Conservation (phyloP, 2,888 invertebrate species). For the Schrankia costaestrigalis region DNA sequence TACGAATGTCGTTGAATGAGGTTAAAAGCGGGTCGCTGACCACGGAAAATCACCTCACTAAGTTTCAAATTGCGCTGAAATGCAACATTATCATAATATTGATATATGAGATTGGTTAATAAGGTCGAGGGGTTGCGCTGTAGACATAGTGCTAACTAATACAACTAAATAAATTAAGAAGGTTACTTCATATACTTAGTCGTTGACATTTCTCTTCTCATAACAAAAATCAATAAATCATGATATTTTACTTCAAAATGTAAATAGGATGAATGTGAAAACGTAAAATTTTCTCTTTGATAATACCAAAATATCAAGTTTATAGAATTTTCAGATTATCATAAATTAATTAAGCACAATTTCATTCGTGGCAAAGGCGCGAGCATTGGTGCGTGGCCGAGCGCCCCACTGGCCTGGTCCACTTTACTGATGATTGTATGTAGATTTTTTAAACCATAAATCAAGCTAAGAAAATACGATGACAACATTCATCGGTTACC, state of each 20-base stretch:
- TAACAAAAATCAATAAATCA: too few species aligned
- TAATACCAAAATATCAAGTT: too few species aligned
- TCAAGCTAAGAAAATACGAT: slow-evolving; percentile 60
- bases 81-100: slow-evolving; percentile 37
- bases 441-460: slow-evolving; percentile 77
- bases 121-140: slow-evolving; percentile 12
- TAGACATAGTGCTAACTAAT: background rate
- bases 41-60: slow-evolving; percentile 43
- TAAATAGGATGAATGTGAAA: background rate
- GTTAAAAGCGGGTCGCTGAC: slow-evolving; percentile 61
- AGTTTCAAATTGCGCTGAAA: slow-evolving; percentile 47
- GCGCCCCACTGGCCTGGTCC: slow-evolving; percentile 75
- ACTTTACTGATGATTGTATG: slow-evolving; percentile 75
- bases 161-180: background rate
- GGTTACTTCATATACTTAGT: too few species aligned
- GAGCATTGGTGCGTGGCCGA: slow-evolving; percentile 38
- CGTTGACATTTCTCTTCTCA: too few species aligned
- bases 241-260: too few species aligned
- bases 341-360: slow-evolving; percentile 13
- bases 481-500: slow-evolving; percentile 74
- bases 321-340: slow-evolving; percentile 2
- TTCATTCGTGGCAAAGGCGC: slow-evolving; percentile 13
- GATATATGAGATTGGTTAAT: slow-evolving; percentile 23
- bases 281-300: too few species aligned
- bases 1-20: slow-evolving; percentile 31